phyloP scores from a whole-genome alignment of 2,888 invertebrate species.

The Clostera curtula region DNA sequence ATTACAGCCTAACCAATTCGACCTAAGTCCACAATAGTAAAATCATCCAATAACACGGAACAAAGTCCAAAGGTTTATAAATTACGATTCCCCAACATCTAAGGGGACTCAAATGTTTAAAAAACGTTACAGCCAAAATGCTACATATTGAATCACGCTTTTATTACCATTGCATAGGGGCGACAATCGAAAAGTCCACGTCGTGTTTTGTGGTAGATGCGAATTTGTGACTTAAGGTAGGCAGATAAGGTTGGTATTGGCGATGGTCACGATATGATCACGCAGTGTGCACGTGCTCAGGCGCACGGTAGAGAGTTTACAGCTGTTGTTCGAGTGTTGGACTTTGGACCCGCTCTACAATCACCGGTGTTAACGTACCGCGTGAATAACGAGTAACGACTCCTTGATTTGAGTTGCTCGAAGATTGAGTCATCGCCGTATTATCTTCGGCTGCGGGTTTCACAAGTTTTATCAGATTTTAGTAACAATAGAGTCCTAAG shows the following conservation, averaged over 20 bases:
- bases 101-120: slow-evolving; percentile 14
- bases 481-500: slow-evolving; percentile 1
- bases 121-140: slow-evolving; percentile 2
- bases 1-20: background rate
- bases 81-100: slow-evolving; percentile 18
- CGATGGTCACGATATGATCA: slow-evolving; percentile 31
- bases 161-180: background rate
- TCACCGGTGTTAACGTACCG: slow-evolving; percentile 54
- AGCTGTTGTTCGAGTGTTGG: slow-evolving; percentile 54
- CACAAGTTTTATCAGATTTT: slow-evolving; percentile 2
- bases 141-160: background rate
- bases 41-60: slow-evolving; percentile 1
- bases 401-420: slow-evolving; percentile 29
- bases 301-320: slow-evolving; percentile 51
- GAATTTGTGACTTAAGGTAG: slow-evolving; percentile 5
- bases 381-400: slow-evolving; percentile 38
- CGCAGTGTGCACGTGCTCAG: slow-evolving; percentile 47
- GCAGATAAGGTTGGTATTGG: slow-evolving; percentile 18
- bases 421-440: slow-evolving; percentile 23
- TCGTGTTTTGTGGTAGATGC: background rate
- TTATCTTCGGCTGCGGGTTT: slow-evolving; percentile 7
- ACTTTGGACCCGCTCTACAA: slow-evolving; percentile 65
- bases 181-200: background rate
- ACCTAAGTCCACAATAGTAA: background rate
- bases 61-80: slow-evolving; percentile 21